phyloP scores from a whole-genome alignment of 2,113 vertebrate species.

The Psephotus haematonotus region DNA sequence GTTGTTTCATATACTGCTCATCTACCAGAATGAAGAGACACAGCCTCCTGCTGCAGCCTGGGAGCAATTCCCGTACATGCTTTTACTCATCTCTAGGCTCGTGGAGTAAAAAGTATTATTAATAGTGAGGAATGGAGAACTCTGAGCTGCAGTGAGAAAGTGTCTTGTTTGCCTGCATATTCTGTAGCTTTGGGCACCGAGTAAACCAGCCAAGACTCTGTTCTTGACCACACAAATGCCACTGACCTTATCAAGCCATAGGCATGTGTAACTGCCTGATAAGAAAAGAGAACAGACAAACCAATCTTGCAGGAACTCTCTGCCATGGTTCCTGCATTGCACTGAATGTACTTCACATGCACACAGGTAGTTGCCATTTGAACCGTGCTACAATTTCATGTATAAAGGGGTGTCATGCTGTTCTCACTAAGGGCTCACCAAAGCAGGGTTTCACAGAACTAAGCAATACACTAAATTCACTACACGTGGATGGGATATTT shows the following conservation, averaged over 20 bases:
- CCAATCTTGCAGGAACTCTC: not conserved
- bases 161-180: not conserved
- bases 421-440: rapidly evolving
- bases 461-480: not conserved
- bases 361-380: not conserved
- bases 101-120: not conserved
- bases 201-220: not conserved
- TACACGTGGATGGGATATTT: not conserved
- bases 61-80: rapidly evolving
- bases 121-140: not conserved
- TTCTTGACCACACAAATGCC: not conserved
- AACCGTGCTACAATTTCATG: not conserved
- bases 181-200: not conserved
- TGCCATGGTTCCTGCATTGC: not conserved
- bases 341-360: not conserved
- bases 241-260: not conserved
- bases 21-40: not conserved
- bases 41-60: not conserved
- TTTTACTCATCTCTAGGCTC: not conserved
- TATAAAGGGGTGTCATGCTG: not conserved
- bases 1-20: not conserved
- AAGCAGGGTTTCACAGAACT: not conserved
- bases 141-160: not conserved
- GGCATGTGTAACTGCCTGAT: not conserved
- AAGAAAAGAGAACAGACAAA: constrained; percentile 6